Conservation (phyloP, 2,888 invertebrate genomes). For the Ephialtes manifestator region DNA sequence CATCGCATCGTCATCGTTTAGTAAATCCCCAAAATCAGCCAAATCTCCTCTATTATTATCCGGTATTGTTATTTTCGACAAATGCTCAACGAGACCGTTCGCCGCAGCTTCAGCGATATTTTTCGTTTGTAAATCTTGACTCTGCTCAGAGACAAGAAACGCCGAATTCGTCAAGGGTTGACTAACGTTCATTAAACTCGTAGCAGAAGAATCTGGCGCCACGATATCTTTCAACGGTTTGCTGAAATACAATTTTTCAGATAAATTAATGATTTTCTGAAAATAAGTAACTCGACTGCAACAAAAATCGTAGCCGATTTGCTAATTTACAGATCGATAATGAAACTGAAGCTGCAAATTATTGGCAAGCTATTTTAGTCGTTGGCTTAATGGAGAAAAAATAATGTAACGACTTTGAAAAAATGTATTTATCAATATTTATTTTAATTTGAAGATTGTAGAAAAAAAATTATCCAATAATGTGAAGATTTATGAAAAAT, state of each 20-base stretch:
- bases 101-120: neutral
- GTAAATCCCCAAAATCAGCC: conserved; percentile 54
- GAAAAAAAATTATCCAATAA: no score
- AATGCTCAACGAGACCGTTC: conserved; percentile 40
- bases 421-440: neutral
- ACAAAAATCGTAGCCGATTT: neutral
- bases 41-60: conserved; percentile 43
- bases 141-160: neutral
- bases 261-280: neutral
- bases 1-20: conserved; percentile 67
- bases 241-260: conserved; percentile 23
- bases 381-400: neutral
- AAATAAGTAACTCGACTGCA: neutral
- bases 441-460: no score
- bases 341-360: neutral
- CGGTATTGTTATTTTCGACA: conserved; percentile 6
- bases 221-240: conserved; percentile 23
- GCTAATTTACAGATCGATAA: neutral
- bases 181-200: conserved; percentile 12
- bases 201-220: neutral
- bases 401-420: neutral
- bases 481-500: no score
- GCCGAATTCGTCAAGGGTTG: conserved; percentile 1
- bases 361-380: neutral
- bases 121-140: conserved; percentile 9